These are phyloP conservation scores for Eutrigla gurnardus DNA, from an alignment of 2,797 vertebrate species.

Conservation along the genomic window DNA sequence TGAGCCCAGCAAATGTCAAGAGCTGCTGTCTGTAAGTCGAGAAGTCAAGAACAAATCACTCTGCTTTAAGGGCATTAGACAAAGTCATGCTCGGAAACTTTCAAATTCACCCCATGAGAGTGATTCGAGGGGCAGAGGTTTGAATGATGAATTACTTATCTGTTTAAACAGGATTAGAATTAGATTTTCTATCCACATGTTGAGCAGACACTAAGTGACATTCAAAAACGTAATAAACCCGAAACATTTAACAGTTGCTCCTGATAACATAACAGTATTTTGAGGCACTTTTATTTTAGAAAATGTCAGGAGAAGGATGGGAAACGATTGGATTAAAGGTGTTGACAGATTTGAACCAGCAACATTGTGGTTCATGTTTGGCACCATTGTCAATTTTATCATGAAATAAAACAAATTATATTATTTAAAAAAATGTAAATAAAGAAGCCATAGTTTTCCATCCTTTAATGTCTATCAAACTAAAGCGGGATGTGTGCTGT, in stretches of 20 bases:
- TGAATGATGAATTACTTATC: background rate
- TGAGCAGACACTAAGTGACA: background rate
- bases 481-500: background rate
- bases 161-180: constrained; percentile 1
- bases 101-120: background rate
- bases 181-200: background rate
- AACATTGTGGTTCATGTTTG: background rate
- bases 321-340: background rate
- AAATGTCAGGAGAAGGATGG: background rate
- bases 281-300: background rate
- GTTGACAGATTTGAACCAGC: accelerated
- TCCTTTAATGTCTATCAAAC: background rate
- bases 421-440: background rate
- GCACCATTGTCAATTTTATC: background rate
- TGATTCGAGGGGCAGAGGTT: background rate
- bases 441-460: background rate
- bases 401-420: background rate
- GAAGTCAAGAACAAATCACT: background rate
- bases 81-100: background rate
- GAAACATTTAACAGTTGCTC: background rate
- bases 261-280: background rate
- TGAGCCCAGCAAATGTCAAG: constrained; percentile 78
- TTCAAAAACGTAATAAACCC: background rate
- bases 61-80: background rate
- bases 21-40: constrained; percentile 74